These are phyloP conservation scores for Myotis planiceps DNA, from an alignment of 2,797 vertebrate genomes.

Conservation along the genomic window DNA sequence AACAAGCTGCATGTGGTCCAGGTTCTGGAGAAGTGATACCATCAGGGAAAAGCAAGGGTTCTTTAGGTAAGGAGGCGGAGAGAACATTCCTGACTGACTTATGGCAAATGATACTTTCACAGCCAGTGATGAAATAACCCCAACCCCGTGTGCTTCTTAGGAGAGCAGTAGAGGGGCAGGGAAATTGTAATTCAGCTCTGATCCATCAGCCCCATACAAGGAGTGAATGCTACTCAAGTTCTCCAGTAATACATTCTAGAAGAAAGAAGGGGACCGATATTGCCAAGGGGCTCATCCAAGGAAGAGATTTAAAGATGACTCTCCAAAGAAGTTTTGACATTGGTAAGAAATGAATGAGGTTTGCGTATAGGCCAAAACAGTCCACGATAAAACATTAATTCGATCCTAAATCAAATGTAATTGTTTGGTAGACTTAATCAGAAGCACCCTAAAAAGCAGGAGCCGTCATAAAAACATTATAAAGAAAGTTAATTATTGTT, in stretches of 20 bases:
- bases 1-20: neutral
- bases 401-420: neutral
- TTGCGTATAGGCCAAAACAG: neutral
- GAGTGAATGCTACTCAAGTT: neutral
- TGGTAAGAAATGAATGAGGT: neutral
- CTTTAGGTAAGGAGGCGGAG: neutral
- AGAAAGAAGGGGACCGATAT: neutral
- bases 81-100: neutral
- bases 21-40: neutral
- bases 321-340: neutral
- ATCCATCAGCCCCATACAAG: neutral
- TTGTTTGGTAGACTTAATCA: neutral
- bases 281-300: neutral
- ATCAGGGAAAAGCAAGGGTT: neutral
- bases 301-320: neutral
- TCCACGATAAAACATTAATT: neutral
- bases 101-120: neutral
- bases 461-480: neutral
- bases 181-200: neutral
- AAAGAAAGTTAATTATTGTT: constrained; percentile 42
- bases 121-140: neutral
- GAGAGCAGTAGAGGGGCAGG: neutral
- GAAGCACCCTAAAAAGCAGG: neutral
- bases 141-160: rapidly evolving
- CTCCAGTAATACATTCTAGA: neutral